Conservation (phyloP, 1,140 invertebrate genomes). For the Drosophila biarmipes region DNA sequence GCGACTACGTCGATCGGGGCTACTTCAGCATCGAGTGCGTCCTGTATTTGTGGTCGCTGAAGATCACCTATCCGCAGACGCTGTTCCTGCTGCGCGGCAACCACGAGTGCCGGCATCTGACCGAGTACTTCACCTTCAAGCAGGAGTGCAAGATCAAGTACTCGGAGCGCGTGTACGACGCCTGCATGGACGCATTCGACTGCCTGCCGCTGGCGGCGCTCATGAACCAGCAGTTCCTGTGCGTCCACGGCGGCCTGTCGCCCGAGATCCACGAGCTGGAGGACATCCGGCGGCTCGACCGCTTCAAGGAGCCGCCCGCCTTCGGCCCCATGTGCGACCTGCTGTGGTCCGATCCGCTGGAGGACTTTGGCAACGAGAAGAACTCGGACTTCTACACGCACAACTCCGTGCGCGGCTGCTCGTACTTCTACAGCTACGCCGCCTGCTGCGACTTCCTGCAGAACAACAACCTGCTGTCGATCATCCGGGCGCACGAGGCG, state of each 20-base stretch:
- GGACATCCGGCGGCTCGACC: slow-evolving; percentile 99
- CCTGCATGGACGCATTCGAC: slow-evolving; percentile 99
- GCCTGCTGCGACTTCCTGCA: slow-evolving; percentile 99
- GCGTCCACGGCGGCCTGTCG: slow-evolving; percentile 99
- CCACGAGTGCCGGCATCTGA: slow-evolving; percentile 99
- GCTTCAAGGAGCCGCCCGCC: slow-evolving; percentile 99
- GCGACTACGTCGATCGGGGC: slow-evolving; percentile 99
- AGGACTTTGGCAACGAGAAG: slow-evolving; percentile 99
- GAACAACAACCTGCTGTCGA: slow-evolving; percentile 99
- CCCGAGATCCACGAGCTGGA: slow-evolving; percentile 99
- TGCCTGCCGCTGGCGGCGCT: slow-evolving; percentile 99
- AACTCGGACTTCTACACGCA: slow-evolving; percentile 99
- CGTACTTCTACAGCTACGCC: slow-evolving; percentile 99
- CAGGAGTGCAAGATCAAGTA: slow-evolving; percentile 99
- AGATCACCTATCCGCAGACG: slow-evolving; percentile 98
- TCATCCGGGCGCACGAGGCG: slow-evolving; percentile 99
- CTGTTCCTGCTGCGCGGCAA: slow-evolving; percentile 99
- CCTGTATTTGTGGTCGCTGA: slow-evolving; percentile 99
- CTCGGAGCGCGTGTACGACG: slow-evolving; percentile 99
- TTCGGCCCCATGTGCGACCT: slow-evolving; percentile 99
- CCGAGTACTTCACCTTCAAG: slow-evolving; percentile 99
- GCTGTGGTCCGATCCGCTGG: slow-evolving; percentile 99
- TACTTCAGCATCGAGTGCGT: slow-evolving; percentile 92
- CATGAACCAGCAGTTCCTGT: slow-evolving; percentile 99
- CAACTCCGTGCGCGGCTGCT: slow-evolving; percentile 99